phyloP scores from a whole-genome alignment of 2,888 invertebrate genomes.

The Asteroscopus sphinx region DNA sequence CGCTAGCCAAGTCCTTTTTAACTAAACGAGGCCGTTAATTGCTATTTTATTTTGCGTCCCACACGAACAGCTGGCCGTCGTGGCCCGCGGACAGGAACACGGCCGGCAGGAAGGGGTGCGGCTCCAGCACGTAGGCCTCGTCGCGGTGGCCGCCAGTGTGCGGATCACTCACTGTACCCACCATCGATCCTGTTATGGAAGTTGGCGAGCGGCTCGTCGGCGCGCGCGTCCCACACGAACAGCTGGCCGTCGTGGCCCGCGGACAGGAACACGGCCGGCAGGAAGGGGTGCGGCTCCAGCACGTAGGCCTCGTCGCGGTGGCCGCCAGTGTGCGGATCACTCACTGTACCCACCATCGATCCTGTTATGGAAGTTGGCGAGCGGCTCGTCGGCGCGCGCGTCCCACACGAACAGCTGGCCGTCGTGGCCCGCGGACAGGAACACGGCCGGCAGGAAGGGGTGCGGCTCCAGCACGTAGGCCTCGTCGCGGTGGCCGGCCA shows the following conservation, averaged over 20 bases:
- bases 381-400: no score
- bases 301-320: conserved; percentile 99
- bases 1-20: no score
- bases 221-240: conserved; percentile 96
- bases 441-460: conserved; percentile 94
- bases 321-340: no score
- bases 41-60: conserved; percentile 91
- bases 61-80: conserved; percentile 97
- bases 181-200: no score
- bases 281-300: conserved; percentile 97
- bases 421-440: conserved; percentile 99
- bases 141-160: no score
- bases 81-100: conserved; percentile 98
- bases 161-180: no score
- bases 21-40: no score
- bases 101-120: conserved; percentile 95
- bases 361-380: no score
- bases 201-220: no score
- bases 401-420: conserved; percentile 97
- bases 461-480: conserved; percentile 98
- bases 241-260: conserved; percentile 99
- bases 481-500: conserved; percentile 97
- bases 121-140: conserved; percentile 98
- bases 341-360: no score
- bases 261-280: conserved; percentile 94